Evolutionary conservation across 2,113 vertebrate species (phyloP), one percentile per base, ranked within the genome.

Genomic region (Stegastes partitus): DNA sequence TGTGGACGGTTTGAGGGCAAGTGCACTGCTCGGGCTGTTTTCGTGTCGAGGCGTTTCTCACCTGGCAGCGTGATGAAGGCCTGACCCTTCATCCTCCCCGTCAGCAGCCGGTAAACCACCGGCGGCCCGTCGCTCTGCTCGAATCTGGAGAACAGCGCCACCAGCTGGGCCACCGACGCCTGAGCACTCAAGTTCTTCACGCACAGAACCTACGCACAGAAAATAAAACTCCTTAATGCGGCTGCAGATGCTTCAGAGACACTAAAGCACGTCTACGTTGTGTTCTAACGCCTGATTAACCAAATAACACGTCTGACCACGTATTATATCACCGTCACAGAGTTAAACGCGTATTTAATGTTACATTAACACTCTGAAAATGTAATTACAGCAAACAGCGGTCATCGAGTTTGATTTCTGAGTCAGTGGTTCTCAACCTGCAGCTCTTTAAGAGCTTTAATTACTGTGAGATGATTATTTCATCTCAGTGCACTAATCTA

Each of bases 41-140:
- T 12, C n/a, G n/a, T n/a, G n/a, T n/a, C n/a, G 39, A 14, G 39
- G 9, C 3, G 39, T 42, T 8, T 7, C 75, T 90, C 80, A 99
- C 97, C 96, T 69, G 95, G 91, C 75, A 99, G 95, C 0, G 97
- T 98, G 90, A 99, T 83, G 91, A 99, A 99, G 64, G 97, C 98
- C 86, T 99, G 98, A 19, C 95, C 97, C 83, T 95, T 96, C 94
- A 99, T 95, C 28, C 97, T 91, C 21, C 98, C 98, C 0, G 95
- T 97, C 87, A 99, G 92, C 69, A 99, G 93, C 18, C 95, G 96
- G 90, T 98, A 99, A 31, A 95, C 87, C 15, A 98, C 77, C 0
- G 86, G 91, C 0, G 94, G 84, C 5, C 88, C 86, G 11, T 84
- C 84, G 23, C 92, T 91, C 56, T 81, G 87, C 92, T 99, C 96